Base-by-base conservation (phyloP, 2,888 invertebrate genomes). In the Eupithecia subfuscata region DNA sequence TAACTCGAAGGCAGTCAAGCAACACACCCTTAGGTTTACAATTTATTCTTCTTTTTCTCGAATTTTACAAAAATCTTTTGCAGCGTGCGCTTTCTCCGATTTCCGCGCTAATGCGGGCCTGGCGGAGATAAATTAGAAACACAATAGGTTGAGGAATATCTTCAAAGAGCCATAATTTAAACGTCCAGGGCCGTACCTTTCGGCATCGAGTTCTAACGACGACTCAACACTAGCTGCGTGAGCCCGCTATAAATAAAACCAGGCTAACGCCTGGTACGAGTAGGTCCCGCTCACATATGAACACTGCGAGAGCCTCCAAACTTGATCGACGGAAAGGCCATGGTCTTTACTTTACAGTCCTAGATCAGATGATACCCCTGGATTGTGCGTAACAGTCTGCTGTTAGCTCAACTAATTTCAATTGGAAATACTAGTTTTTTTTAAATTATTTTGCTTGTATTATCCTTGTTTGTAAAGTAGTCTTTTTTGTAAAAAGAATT, bases 91-190 rank as follows among this genome's bases (percentile, higher is more conserved):
- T 25, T 60, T 8, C 60, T 60, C 25, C 22, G 60, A 60, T 25
- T 60, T n/a, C 25, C 25, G 56, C 56, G 56, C 22, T 22, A 9
- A 22, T 14, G n/a, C 60, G 22, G 14, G n/a, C 12, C 11, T 56
- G 0, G 60, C 25, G 14, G 74, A 69, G 34, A 73, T 77, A 77
- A 75, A 75, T 77, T 70, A 34, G 60, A 18, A 68, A 64, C 68
- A 73, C 73, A 75, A 75, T 70, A 73, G 74, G 45, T 60, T 45
- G 70, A 67, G 60, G 65, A 65, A 65, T 74, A 69, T 74, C 72
- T 74, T 70, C 40, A 71, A 67, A 70, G 52, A 52, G 70, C 69
- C 67, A 73, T 77, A 68, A 75, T 74, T 74, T 69, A 45, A 76
- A 76, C 69, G 34, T 64, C 56, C 76, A 64, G 11, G 43, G 71